Evolutionary conservation across 1,140 invertebrate genomes (phyloP).

Genomic region (Pogonognathellus flavescens): DNA sequence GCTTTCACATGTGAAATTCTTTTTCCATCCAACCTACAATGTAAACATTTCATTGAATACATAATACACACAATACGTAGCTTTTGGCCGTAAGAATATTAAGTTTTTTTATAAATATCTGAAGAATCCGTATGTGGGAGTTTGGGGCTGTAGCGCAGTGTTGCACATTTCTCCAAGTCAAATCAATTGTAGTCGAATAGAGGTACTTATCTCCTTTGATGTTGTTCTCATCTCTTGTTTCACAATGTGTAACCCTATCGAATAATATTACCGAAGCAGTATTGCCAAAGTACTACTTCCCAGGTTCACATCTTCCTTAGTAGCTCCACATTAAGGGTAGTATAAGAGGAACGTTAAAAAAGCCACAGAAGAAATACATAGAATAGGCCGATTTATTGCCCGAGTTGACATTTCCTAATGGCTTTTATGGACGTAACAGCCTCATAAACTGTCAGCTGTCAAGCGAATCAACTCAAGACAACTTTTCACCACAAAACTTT

Average conservation of each 20-base stretch:
- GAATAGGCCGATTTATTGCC: constrained; percentile 52
- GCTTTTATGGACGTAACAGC: constrained; percentile 62
- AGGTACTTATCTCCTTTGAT: constrained; percentile 14
- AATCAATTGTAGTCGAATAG: too few species aligned
- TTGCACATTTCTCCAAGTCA: too few species aligned
- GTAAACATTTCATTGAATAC: too few species aligned
- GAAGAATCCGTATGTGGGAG: too few species aligned
- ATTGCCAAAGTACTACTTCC: neutral
- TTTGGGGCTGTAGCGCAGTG: too few species aligned
- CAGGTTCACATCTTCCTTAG: constrained; percentile 14
- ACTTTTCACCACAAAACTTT: constrained; percentile 57
- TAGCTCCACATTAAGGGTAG: neutral
- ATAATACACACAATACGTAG: too few species aligned
- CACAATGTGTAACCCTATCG: constrained; percentile 29
- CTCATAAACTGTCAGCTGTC: constrained; percentile 63
- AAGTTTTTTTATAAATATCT: too few species aligned
- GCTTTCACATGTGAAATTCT: too few species aligned
- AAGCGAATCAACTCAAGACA: constrained; percentile 57
- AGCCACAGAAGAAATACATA: constrained; percentile 41
- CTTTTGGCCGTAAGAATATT: too few species aligned
- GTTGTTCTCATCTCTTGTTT: constrained; percentile 25
- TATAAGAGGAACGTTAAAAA: constrained; percentile 26
- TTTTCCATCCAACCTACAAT: too few species aligned
- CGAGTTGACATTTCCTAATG: constrained; percentile 62
- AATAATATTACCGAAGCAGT: constrained; percentile 4